phyloP scores from a whole-genome alignment of 2,797 vertebrate species.

The Fistularia tabacaria region DNA sequence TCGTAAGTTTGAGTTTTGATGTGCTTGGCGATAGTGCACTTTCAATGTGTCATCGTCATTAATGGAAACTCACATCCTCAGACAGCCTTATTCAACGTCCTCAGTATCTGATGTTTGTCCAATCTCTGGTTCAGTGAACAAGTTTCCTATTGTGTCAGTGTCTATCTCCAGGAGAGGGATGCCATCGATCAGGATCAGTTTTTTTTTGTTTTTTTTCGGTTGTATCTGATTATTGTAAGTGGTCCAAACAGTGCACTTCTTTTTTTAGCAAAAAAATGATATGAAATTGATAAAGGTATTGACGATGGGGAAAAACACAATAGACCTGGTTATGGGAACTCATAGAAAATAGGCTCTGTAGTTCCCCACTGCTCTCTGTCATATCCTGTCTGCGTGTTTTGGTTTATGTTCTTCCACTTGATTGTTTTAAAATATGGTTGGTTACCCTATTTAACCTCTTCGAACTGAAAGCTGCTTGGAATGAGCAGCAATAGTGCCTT shows the following conservation, averaged over 20 bases:
- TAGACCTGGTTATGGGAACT: not conserved
- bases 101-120: conserved; percentile 3
- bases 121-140: conserved; percentile 11
- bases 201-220: too few species aligned
- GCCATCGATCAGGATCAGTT: too few species aligned
- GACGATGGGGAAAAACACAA: not conserved
- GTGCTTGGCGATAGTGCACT: conserved; percentile 22
- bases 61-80: conserved; percentile 17
- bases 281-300: not conserved
- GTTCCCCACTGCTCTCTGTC: not conserved
- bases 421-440: too few species aligned
- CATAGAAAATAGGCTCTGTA: too few species aligned
- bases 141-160: not conserved
- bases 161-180: too few species aligned
- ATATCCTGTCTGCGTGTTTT: not conserved
- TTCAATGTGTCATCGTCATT: conserved; percentile 12
- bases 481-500: too few species aligned
- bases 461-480: too few species aligned
- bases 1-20: conserved; percentile 15
- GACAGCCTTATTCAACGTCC: not conserved
- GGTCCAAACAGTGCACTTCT: not conserved
- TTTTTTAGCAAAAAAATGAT: not conserved
- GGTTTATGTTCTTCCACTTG: not conserved
- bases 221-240: not conserved
- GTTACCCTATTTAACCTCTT: too few species aligned